Evolutionary conservation across 2,113 vertebrate genomes (phyloP).

Genomic region (Aspiorhynchus laticeps): DNA sequence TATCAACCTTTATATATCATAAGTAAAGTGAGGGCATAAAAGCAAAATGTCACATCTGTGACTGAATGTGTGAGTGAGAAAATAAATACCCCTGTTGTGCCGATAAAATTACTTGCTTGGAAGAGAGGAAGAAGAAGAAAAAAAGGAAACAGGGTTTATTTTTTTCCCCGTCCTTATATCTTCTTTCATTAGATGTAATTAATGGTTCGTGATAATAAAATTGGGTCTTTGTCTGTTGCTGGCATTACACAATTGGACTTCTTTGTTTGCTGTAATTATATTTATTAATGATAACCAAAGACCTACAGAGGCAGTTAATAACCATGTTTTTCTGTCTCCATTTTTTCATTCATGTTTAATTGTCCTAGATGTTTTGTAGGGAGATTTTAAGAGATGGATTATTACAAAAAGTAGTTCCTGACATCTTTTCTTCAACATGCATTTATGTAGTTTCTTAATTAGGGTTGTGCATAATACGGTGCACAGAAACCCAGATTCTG

Average conservation of each 20-base stretch:
- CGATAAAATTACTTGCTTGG: background rate
- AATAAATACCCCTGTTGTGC: conserved; percentile 9
- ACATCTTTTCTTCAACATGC: conserved; percentile 15
- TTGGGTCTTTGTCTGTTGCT: conserved; percentile 62
- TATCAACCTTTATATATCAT: background rate
- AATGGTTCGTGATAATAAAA: conserved; percentile 64
- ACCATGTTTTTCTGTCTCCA: conserved; percentile 60
- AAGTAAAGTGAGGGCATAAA: background rate
- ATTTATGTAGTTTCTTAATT: conserved; percentile 46
- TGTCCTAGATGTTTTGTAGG: conserved; percentile 41
- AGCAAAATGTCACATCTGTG: background rate
- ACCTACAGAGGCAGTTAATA: conserved; percentile 59
- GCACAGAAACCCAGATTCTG: background rate
- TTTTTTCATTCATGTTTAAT: conserved; percentile 57
- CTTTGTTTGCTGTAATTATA: conserved; percentile 73
- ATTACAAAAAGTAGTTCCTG: background rate
- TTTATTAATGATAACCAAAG: conserved; percentile 69
- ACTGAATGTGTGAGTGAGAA: conserved; percentile 27
- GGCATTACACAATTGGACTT: conserved; percentile 56
- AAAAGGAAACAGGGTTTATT: conserved; percentile 47
- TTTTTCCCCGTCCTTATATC: conserved; percentile 38
- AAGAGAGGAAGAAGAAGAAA: background rate
- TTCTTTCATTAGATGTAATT: conserved; percentile 68
- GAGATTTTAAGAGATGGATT: conserved; percentile 1
- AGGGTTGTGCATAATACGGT: conserved; percentile 31